Conservation (phyloP, 2,797 vertebrate genomes). For the Propithecus deckenii region DNA sequence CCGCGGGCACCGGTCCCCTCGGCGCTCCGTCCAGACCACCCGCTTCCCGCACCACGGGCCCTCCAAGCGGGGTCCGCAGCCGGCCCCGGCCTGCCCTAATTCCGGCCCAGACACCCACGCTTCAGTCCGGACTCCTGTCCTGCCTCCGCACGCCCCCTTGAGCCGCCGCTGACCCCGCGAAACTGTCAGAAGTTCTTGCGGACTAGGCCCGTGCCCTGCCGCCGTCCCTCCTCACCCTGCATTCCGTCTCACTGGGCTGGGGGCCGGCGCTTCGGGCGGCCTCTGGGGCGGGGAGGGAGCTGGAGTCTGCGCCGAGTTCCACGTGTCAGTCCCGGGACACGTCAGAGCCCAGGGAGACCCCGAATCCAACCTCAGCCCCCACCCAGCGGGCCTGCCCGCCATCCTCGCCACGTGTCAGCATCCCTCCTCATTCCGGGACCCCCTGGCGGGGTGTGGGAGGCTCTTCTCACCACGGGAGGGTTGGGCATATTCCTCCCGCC, state of each 20-base stretch:
- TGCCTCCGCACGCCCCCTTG: neutral
- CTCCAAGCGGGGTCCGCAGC: neutral
- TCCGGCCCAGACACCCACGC: neutral
- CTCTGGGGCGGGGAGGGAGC: neutral
- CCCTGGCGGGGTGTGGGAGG: neutral
- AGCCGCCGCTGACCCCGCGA: neutral
- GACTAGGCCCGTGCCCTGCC: neutral
- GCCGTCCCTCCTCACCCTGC: neutral
- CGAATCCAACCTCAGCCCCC: constrained; percentile 26
- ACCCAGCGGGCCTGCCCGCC: neutral
- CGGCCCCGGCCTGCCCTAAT: neutral
- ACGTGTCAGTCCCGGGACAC: constrained; percentile 66
- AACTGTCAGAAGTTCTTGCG: constrained; percentile 66
- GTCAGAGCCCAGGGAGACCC: constrained; percentile 60
- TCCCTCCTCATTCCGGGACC: neutral
- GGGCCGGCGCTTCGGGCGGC: neutral
- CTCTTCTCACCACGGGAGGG: neutral
- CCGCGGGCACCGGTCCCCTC: neutral
- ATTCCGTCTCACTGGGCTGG: neutral
- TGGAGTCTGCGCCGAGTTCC: constrained; percentile 35
- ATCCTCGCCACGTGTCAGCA: constrained; percentile 67
- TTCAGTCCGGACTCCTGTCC: constrained; percentile 12
- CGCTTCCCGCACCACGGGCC: neutral
- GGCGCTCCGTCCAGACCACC: neutral
- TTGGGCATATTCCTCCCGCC: neutral